phyloP scores from a whole-genome alignment of 2,888 invertebrate species.

The Apodemia hepburni region DNA sequence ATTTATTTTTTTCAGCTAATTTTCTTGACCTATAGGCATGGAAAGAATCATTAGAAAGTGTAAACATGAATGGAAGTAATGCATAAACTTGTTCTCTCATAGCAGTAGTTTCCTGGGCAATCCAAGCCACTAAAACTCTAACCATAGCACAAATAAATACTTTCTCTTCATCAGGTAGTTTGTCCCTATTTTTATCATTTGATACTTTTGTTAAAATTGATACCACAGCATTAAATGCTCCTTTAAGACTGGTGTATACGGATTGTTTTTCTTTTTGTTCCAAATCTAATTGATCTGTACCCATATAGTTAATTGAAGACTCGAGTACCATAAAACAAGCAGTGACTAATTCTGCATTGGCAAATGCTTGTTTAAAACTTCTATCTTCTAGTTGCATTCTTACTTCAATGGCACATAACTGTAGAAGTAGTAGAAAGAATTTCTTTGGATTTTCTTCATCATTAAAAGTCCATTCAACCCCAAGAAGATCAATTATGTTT shows the following conservation, averaged over 20 bases:
- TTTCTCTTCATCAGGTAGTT: constrained; percentile 84
- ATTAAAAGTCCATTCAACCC: constrained; percentile 91
- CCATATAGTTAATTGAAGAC: constrained; percentile 88
- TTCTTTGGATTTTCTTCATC: constrained; percentile 91
- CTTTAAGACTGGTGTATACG: constrained; percentile 93
- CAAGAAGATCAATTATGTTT: constrained; percentile 88
- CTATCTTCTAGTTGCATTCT: constrained; percentile 96
- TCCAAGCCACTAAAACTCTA: constrained; percentile 92
- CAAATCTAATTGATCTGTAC: constrained; percentile 89
- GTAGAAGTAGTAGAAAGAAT: constrained; percentile 89
- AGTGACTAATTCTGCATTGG: constrained; percentile 88
- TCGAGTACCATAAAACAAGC: constrained; percentile 92
- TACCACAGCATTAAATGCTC: constrained; percentile 91
- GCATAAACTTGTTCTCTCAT: constrained; percentile 91
- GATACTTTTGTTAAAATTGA: constrained; percentile 86
- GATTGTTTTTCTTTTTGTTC: constrained; percentile 96
- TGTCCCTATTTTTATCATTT: constrained; percentile 86
- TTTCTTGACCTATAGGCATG: constrained; percentile 85
- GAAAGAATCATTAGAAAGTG: constrained; percentile 90
- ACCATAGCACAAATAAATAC: constrained; percentile 92
- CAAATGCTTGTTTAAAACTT: constrained; percentile 88
- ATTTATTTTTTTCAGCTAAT: constrained; percentile 83
- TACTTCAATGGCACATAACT: constrained; percentile 94
- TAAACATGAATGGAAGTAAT: constrained; percentile 89
- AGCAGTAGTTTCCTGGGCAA: constrained; percentile 94